Evolutionary conservation across 2,888 invertebrate genomes (phyloP), one percentile per base, ranked within the genome.

Genomic region (Epistrophella euchroma): DNA sequence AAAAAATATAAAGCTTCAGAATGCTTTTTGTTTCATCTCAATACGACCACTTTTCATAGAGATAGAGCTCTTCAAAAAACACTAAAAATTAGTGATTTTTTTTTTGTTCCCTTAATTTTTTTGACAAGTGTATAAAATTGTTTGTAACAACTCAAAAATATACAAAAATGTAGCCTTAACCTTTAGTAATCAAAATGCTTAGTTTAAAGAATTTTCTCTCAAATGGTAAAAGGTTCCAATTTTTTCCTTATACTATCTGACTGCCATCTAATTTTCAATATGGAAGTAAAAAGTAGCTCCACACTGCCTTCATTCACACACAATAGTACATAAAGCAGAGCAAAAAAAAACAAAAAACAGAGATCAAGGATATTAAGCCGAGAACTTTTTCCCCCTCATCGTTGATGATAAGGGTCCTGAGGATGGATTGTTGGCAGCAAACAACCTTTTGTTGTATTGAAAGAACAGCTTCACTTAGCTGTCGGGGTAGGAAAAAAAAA

Each of bases 361-460:
- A 64, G 35, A 50, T 25, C 43, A 74, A 45, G 37, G 55, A 64
- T 78, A 62, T 74, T 47, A 52, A 28, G 62, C 25, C 37, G 15
- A 55, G 15, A 17, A 52, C 47, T 50, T n/a, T 15, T 37, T 43
- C 7, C 22, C 9, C 25, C 32, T 50, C 37, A 19, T 56, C 35
- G 19, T 6, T 25, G 28, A 11, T 35, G 28, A 66, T 71, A 28
- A 74, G 47, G 60, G 70, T 68, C 71, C 17, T 71, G 71, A 7
- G 32, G 13, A 47, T 62, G 43, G n/a, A 47, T 62, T 60, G 50
- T 25, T 40, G 62, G 66, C 47, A 40, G 55, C 64, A 50, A 50
- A 66, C 35, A 68, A 52, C 25, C 77, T 73, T 83, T 77, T 73
- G 77, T 72, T 50, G 50, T 73, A 52, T 62, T 68, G 28, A 25